Evolutionary conservation across 2,113 vertebrate genomes (phyloP).

Genomic region (Phaethon lepturus): DNA sequence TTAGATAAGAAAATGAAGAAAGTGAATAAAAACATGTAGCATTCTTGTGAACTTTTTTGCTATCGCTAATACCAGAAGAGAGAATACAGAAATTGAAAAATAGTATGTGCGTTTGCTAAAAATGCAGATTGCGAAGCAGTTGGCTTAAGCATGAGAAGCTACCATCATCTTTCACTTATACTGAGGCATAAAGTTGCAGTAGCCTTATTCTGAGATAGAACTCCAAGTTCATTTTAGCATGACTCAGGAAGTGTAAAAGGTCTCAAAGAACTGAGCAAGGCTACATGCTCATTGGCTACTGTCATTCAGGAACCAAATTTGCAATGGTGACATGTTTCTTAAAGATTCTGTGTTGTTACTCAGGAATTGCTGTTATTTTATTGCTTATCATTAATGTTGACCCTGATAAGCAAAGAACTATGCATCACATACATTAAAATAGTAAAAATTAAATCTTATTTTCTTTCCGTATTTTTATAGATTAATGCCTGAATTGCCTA

Average conservation of each 20-base stretch:
- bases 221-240: not conserved
- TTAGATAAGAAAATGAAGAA: not conserved
- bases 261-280: not conserved
- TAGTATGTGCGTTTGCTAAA: not conserved
- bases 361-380: not conserved
- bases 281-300: fast-evolving
- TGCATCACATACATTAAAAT: not conserved
- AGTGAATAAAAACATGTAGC: not conserved
- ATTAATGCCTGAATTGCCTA: constrained; percentile 92
- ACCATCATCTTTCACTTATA: not conserved
- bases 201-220: not conserved
- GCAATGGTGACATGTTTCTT: not conserved
- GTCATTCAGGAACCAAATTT: not conserved
- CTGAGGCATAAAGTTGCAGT: not conserved
- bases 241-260: not conserved
- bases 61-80: not conserved
- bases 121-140: not conserved
- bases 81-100: not conserved
- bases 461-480: constrained; percentile 58
- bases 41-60: not conserved
- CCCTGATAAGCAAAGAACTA: not conserved
- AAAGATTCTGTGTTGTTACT: not conserved
- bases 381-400: not conserved
- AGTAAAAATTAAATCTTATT: not conserved
- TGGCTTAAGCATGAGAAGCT: not conserved